Base-by-base conservation (phyloP, 2,113 vertebrate genomes). In the Mesembrinibis cayennensis region DNA sequence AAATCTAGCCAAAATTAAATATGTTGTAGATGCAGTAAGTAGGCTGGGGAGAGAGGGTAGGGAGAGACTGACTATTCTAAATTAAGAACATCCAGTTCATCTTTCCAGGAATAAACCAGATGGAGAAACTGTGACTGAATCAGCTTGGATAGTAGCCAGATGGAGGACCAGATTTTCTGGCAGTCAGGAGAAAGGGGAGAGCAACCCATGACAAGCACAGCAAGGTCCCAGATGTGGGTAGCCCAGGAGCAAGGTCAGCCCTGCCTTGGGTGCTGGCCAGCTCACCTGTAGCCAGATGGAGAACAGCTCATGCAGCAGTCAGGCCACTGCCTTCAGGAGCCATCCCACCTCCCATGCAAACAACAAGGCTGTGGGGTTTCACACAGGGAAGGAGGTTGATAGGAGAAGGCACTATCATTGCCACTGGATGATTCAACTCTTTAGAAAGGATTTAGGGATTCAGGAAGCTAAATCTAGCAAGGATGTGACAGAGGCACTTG, bases 31-130 rank as follows among this genome's bases (percentile, higher is more conserved):
- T 74, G 38, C 49, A 53, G 4, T 52, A 86, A 86, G 20, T 56
- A 79, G 45, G 26, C 53, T 74, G 40, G 38, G 11, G 23, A 76
- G 38, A 81, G 22, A 77, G 12, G 6, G 12, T 77, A 74, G 30
- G 13, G 53, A 87, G 34, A 47, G 20, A 82, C 30, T 9, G 26
- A n/a, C 15, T 83, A 25, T 72, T 85, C 63, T 95, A 95, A 94
- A 91, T 61, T 77, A 93, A 87, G 32, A 93, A 53, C 15, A 89
- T 52, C 7, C 12, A 82, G 36, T 78, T 82, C 44, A 91, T 81
- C 62, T 81, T 93, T 91, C 74, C 82, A 91, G 83, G 74, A 97
- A 84, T 87, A 97, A 93, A 79, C 71, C 84, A 96, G 78, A 87
- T 94, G 90, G 93, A 93, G 63, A 82, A 95, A 80, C 69, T 62